Conservation (phyloP, 2,797 vertebrate genomes). For the Thamnophis elegans region DNA sequence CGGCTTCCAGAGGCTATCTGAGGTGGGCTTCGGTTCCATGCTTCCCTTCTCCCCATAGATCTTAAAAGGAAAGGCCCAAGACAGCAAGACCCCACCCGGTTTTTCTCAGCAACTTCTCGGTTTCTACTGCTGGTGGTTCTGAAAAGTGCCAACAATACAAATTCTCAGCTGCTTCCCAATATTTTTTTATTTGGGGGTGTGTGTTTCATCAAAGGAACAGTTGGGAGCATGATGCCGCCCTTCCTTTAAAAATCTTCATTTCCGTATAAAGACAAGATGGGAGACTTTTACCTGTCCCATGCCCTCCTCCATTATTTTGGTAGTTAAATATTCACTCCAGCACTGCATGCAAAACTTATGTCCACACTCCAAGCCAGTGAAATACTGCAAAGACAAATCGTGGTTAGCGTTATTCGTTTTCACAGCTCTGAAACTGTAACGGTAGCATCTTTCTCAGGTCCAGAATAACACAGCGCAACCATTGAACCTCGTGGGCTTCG, state of each 20-base stretch:
- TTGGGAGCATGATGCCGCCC: background rate
- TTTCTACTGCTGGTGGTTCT: background rate
- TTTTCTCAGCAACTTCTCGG: background rate
- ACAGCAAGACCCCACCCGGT: background rate
- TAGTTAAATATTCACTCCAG: conserved; percentile 99
- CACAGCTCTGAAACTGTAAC: background rate
- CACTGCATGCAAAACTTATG: conserved; percentile 99
- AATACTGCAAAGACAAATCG: conserved; percentile 80
- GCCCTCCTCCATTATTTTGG: conserved; percentile 99
- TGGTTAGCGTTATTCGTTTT: background rate
- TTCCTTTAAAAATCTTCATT: background rate
- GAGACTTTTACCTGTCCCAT: conserved; percentile 93
- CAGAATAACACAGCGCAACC: background rate
- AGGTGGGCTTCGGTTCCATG: background rate
- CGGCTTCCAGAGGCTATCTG: background rate
- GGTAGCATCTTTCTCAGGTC: background rate
- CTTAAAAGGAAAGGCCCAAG: background rate
- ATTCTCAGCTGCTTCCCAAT: background rate
- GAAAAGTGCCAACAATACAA: background rate
- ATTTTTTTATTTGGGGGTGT: too few relatives aligned
- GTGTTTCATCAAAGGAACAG: background rate
- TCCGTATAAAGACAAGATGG: background rate
- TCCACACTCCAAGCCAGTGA: conserved; percentile 98
- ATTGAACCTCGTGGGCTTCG: background rate
- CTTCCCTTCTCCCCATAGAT: background rate